These are phyloP conservation scores for Nymphalis polychloros DNA, from an alignment of 2,888 invertebrate genomes.

Conservation along the genomic window DNA sequence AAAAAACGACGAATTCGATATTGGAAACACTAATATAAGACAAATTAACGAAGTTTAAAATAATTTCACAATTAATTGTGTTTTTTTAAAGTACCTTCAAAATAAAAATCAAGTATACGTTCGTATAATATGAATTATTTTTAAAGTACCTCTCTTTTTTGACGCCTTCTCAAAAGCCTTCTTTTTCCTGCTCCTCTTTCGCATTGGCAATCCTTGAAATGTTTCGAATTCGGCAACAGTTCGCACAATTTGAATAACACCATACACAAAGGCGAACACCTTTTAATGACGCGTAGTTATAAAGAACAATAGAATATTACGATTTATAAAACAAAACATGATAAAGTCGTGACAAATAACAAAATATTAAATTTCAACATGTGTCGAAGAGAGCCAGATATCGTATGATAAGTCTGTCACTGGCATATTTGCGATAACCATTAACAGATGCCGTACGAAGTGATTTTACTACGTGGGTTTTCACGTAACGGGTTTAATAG, in stretches of 20 bases:
- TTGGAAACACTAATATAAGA: slow-evolving; percentile 17
- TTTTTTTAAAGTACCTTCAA: slow-evolving; percentile 6
- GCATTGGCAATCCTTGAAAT: slow-evolving; percentile 76
- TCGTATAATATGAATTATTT: neutral
- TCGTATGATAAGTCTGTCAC: slow-evolving; percentile 63
- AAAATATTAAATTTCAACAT: slow-evolving; percentile 57
- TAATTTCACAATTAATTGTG: neutral
- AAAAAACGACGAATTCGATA: slow-evolving; percentile 24
- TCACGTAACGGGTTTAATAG: slow-evolving; percentile 46
- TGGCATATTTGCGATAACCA: slow-evolving; percentile 72
- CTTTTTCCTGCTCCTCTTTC: slow-evolving; percentile 80
- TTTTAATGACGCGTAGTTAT: neutral
- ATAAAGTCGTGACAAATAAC: slow-evolving; percentile 44
- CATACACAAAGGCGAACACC: slow-evolving; percentile 50
- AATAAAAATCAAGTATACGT: neutral
- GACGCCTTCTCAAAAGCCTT: slow-evolving; percentile 62
- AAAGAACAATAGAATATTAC: slow-evolving; percentile 48
- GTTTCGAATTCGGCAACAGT: slow-evolving; percentile 71
- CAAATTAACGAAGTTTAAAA: neutral
- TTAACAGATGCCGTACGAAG: slow-evolving; percentile 65
- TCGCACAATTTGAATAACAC: slow-evolving; percentile 68
- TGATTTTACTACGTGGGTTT: slow-evolving; percentile 57
- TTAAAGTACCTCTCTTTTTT: slow-evolving; percentile 56
- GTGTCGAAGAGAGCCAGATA: slow-evolving; percentile 65
- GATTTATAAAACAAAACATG: slow-evolving; percentile 42